Base-by-base conservation (phyloP, 2,888 invertebrate species). In the Metellina segmentata region DNA sequence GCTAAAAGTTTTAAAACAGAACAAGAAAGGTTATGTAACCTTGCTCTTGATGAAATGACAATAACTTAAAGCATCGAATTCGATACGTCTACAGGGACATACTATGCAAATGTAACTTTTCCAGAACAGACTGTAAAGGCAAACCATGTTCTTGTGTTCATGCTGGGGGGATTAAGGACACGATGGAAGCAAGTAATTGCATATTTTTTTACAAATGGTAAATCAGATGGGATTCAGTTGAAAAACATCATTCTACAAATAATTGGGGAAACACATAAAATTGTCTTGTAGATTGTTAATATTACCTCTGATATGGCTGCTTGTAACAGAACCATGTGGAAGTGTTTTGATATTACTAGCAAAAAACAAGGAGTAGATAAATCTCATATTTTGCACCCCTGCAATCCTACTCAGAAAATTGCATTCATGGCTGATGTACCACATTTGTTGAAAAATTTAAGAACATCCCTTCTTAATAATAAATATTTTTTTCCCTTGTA, bases 131-230 rank as follows among this genome's bases (percentile, higher is more conserved):
- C 13, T 51, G 83, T 72, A 0, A 72, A 19, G 48, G 83, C 83
- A 52, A 83, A 51, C 19, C 72, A 83, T 74, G 83, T 20, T 6
- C 53, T 83, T 19, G 83, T 82, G 49, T 83, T 83, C 16, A 83
- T 83, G 72, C 19, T 83, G 19, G 83, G 83, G 16, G 83, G 72
- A 7, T 9, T 72, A 0, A 51, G 51, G 1, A 52, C 74, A n/a
- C 49, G 74, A 7, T 74, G 51, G 74, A 83, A 83, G n/a, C 74
- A 70, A 48, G 48, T 2, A 9, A 20, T 81, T 70, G 49, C 69
- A 6, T 70, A 81, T 70, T n/a, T n/a, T n/a, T n/a, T n/a, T n/a
- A n/a, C n/a, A n/a, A n/a, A n/a, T n/a, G n/a, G n/a, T n/a, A n/a
- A 8, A 8, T 53, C 11, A 8, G 7, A 53, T 11, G 53, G 53